Evolutionary conservation across 2,888 invertebrate species (phyloP).

Genomic region (Eretmocerus hayati): DNA sequence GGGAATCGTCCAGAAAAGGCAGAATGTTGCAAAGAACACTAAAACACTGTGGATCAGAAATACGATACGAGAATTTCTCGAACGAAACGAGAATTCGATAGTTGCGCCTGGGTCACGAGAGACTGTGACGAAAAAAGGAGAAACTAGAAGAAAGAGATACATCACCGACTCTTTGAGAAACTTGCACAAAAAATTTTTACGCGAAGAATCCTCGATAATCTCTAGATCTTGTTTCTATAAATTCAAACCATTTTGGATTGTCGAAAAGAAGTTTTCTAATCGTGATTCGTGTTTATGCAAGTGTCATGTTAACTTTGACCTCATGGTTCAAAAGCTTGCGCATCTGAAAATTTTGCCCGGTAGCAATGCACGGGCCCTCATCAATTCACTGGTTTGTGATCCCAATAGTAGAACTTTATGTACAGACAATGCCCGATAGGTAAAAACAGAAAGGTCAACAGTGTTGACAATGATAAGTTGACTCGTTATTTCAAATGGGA

Average conservation of each 20-base stretch:
- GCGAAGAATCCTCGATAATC: too few species aligned
- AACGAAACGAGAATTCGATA: conserved; percentile 1
- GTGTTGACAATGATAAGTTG: neutral
- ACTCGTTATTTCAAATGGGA: conserved; percentile 8
- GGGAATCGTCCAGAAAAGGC: conserved; percentile 22
- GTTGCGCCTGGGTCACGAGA: neutral
- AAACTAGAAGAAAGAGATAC: neutral
- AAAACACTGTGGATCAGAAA: neutral
- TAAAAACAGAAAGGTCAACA: neutral
- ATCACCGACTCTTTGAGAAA: neutral
- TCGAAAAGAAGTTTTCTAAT: neutral
- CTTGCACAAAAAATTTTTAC: neutral
- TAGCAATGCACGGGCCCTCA: neutral
- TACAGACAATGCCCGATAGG: neutral
- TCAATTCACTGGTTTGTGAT: neutral
- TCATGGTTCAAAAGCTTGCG: neutral
- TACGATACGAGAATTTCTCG: neutral
- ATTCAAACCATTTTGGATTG: neutral
- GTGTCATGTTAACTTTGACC: neutral
- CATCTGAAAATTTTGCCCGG: neutral
- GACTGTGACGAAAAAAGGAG: neutral
- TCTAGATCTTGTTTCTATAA: neutral
- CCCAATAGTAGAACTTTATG: neutral
- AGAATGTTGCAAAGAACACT: conserved; percentile 21
- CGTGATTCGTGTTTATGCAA: neutral